Conservation (phyloP, 2,888 invertebrate species). For the Marronus borbonicus region DNA sequence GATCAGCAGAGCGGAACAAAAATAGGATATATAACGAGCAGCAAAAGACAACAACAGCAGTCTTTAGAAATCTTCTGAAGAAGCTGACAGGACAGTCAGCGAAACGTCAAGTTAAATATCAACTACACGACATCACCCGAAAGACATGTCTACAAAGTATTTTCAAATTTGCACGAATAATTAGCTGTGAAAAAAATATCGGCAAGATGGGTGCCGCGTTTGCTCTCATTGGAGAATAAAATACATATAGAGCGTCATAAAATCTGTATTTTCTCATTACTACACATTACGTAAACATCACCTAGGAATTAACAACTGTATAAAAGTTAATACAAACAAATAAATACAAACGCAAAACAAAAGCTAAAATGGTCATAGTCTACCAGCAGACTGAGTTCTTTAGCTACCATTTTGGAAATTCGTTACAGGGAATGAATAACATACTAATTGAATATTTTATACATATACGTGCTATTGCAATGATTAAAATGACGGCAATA, state of each 20-base stretch:
- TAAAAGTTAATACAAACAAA: constrained; percentile 24
- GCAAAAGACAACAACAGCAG: too few relatives aligned
- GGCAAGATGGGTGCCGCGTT: too few relatives aligned
- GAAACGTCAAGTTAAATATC: too few relatives aligned
- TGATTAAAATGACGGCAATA: too few relatives aligned
- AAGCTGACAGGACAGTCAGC: too few relatives aligned
- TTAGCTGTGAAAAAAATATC: too few relatives aligned
- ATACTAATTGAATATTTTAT: constrained; percentile 13
- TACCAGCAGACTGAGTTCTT: constrained; percentile 25
- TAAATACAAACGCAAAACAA: constrained; percentile 18
- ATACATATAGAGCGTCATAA: not conserved
- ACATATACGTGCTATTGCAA: not conserved
- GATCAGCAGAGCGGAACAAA: too few relatives aligned
- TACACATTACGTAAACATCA: constrained; percentile 13
- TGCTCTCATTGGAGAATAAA: not conserved
- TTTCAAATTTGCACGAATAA: too few relatives aligned
- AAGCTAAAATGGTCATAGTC: constrained; percentile 16
- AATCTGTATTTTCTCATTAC: constrained; percentile 31
- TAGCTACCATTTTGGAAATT: constrained; percentile 10
- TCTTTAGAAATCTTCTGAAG: too few relatives aligned
- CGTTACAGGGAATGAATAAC: constrained; percentile 21
- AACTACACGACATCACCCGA: too few relatives aligned
- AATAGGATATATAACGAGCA: too few relatives aligned
- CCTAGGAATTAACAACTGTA: constrained; percentile 17
- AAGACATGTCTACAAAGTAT: too few relatives aligned